phyloP scores from a whole-genome alignment of 2,113 vertebrate species.

The Malurus alboscapulatus region DNA sequence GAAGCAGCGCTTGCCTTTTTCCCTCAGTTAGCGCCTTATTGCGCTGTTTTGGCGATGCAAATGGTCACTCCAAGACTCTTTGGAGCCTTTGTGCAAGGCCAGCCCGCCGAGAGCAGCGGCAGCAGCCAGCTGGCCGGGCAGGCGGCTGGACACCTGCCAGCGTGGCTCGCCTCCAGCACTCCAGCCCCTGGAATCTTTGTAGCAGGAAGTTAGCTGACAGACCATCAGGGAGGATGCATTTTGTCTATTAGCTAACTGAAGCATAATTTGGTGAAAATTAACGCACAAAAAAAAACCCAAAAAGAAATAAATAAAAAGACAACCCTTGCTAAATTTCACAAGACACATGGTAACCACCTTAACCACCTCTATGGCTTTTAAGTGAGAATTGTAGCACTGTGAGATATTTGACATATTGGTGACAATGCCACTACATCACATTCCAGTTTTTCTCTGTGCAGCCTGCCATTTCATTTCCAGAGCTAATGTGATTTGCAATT shows the following conservation, averaged over 20 bases:
- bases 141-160: neutral
- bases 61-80: neutral
- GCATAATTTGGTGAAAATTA: neutral
- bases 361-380: neutral
- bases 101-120: neutral
- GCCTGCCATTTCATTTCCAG: neutral
- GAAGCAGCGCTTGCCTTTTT: neutral
- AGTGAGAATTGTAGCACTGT: neutral
- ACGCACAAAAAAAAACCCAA: neutral
- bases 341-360: neutral
- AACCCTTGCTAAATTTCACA: neutral
- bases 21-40: neutral
- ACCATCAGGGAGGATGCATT: slow-evolving; percentile 4
- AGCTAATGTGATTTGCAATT: neutral
- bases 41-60: neutral
- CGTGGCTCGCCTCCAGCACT: slow-evolving; percentile 24
- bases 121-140: neutral
- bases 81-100: slow-evolving; percentile 31
- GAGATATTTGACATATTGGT: accelerated
- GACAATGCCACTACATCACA: neutral
- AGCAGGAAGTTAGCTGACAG: slow-evolving; percentile 27
- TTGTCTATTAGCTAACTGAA: slow-evolving; percentile 16
- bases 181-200: slow-evolving; percentile 6
- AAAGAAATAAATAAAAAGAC: neutral
- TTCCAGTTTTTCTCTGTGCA: neutral